phyloP scores from a whole-genome alignment of 2,797 vertebrate genomes.

The Gallinago nigripennis region DNA sequence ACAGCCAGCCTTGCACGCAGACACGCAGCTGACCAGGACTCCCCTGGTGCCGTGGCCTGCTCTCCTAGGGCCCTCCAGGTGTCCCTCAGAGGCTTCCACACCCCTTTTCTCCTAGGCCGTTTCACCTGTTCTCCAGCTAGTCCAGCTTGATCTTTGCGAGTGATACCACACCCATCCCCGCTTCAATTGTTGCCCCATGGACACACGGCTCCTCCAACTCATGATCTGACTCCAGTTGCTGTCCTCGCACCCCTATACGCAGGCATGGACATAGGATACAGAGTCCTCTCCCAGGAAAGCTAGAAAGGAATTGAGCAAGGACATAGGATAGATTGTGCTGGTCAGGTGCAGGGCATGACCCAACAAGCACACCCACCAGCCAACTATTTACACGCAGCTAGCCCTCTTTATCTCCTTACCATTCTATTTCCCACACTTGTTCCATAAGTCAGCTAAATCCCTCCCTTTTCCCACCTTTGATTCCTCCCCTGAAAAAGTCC shows the following conservation, averaged over 20 bases:
- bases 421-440: background rate
- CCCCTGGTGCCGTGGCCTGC: background rate
- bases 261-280: background rate
- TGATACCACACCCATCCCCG: fast-evolving
- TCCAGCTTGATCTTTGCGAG: background rate
- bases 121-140: background rate
- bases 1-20: background rate
- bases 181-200: background rate
- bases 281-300: background rate
- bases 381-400: background rate
- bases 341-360: too few species aligned
- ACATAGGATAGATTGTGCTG: background rate
- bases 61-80: background rate
- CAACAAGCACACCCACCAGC: background rate
- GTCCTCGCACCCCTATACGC: fast-evolving
- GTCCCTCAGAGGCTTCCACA: background rate
- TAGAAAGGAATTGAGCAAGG: background rate
- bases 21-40: background rate
- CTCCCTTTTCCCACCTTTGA: background rate
- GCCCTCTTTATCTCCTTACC: background rate
- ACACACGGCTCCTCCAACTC: background rate
- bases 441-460: background rate
- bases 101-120: background rate
- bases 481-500: background rate
- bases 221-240: background rate